These are phyloP conservation scores for Trogon surrucura DNA, from an alignment of 2,113 vertebrate species.

Conservation along the genomic window DNA sequence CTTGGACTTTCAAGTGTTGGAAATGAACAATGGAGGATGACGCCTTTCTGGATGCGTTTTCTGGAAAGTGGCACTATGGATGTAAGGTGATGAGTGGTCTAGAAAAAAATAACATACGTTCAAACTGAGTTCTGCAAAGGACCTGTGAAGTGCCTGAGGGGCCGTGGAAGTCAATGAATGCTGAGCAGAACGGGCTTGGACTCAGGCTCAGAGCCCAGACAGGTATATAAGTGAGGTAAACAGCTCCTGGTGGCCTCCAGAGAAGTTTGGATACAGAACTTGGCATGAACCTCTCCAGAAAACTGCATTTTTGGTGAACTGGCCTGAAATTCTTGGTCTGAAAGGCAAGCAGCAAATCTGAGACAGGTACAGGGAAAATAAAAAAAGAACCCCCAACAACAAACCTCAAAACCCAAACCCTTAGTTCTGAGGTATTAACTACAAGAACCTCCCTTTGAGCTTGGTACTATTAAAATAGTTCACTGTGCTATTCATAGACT, in stretches of 20 bases:
- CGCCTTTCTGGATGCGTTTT: not conserved
- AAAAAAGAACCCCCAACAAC: not conserved
- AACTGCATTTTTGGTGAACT: not conserved
- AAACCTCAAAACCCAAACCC: not conserved
- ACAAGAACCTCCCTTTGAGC: not conserved
- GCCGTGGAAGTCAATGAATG: not conserved
- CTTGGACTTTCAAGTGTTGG: not conserved
- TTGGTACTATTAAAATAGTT: not conserved
- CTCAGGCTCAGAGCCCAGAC: not conserved
- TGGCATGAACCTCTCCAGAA: not conserved
- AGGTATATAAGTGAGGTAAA: not conserved
- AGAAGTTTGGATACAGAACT: not conserved
- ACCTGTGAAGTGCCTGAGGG: not conserved
- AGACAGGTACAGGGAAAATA: not conserved
- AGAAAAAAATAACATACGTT: not conserved
- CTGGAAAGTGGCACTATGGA: not conserved
- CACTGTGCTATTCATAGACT: fast-evolving
- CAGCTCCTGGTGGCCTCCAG: not conserved
- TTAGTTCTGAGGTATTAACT: not conserved
- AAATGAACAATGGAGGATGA: not conserved
- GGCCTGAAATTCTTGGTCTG: not conserved
- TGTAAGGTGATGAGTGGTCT: not conserved
- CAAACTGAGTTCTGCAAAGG: not conserved
- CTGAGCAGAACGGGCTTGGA: not conserved
- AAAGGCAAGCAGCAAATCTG: not conserved